Percentiles rank a stretch among this genome's conserved stretches.
These are phyloP conservation scores for Hippocampus guttulatus DNA, from an alignment of 2,113 vertebrate species.

Conservation along the genomic window DNA sequence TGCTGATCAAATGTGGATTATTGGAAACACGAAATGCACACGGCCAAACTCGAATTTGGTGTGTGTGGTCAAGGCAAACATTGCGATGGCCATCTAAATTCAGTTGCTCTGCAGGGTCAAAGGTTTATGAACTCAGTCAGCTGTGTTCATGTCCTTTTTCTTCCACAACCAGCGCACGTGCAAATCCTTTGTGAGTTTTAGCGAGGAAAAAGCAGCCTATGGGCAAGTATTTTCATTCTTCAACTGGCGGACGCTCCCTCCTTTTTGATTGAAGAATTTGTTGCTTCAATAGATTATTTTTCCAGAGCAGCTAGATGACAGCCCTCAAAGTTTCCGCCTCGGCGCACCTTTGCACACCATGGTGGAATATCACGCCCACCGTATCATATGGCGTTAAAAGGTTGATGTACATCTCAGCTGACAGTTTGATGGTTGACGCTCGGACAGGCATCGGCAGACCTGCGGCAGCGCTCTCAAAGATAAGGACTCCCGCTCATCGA, in stretches of 20 bases:
- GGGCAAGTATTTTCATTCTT: conserved; percentile 5
- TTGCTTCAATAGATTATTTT: conserved; percentile 6
- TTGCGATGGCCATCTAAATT: conserved; percentile 10
- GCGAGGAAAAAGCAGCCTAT: neutral
- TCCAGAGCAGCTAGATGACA: conserved; percentile 1
- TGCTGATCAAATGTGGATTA: conserved; percentile 46
- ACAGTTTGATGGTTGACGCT: conserved; percentile 12
- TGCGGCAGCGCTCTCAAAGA: conserved; percentile 44
- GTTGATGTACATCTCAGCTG: neutral
- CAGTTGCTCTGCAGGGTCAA: conserved; percentile 15
- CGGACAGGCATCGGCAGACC: conserved; percentile 23
- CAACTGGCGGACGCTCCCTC: conserved; percentile 7
- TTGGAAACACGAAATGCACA: conserved; percentile 43
- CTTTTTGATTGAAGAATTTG: conserved; percentile 10
- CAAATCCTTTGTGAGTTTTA: neutral
- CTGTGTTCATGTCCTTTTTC: neutral
- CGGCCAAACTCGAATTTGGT: conserved; percentile 11
- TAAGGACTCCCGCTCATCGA: conserved; percentile 54
- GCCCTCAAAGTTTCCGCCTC: neutral
- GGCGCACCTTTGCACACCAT: neutral
- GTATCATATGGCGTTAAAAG: conserved; percentile 1
- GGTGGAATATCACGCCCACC: neutral
- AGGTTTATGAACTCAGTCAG: conserved; percentile 18
- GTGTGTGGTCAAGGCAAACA: conserved; percentile 40
- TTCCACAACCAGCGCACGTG: neutral